A percentile compares a stretch with the other conserved stretches of the same genome.
Conservation (phyloP, 2,888 invertebrate genomes). For the Athalia rosae region DNA sequence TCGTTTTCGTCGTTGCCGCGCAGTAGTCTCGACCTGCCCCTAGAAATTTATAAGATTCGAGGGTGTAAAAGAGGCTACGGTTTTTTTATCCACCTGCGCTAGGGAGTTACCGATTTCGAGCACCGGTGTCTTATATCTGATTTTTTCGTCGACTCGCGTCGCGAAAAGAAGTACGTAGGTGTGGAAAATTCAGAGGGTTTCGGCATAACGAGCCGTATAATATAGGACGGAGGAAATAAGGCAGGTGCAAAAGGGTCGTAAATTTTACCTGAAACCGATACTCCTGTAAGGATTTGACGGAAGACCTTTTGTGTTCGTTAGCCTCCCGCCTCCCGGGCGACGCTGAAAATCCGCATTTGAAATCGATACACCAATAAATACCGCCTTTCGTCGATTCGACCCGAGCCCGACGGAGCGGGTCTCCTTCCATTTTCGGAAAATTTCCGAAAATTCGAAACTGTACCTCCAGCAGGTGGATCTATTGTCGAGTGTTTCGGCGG, state of each 20-base stretch:
- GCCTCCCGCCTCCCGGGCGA: slow-evolving; percentile 32
- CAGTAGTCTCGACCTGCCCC: neutral
- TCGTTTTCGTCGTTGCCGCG: neutral
- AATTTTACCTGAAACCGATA: slow-evolving; percentile 40
- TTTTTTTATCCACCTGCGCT: too few species aligned
- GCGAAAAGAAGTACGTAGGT: slow-evolving; percentile 6
- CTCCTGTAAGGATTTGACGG: slow-evolving; percentile 24
- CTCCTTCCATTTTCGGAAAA: neutral
- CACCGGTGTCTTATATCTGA: neutral
- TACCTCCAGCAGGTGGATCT: slow-evolving; percentile 10
- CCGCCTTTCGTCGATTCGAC: slow-evolving; percentile 6
- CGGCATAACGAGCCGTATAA: too few species aligned
- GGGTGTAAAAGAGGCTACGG: neutral
- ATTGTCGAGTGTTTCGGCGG: slow-evolving; percentile 1
- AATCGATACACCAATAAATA: slow-evolving; percentile 36
- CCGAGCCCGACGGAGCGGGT: slow-evolving; percentile 11
- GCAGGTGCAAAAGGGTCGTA: slow-evolving; percentile 36
- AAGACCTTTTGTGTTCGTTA: slow-evolving; percentile 31
- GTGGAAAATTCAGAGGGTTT: neutral
- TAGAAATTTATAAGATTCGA: neutral
- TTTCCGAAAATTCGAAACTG: neutral
- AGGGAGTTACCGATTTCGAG: too few species aligned
- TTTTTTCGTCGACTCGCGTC: neutral
- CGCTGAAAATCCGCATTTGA: slow-evolving; percentile 35
- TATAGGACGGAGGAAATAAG: neutral